Conservation (phyloP, 30 jellyfish, hydroid and myxozoan species). For the Calvadosia cruxmelitensis region DNA sequence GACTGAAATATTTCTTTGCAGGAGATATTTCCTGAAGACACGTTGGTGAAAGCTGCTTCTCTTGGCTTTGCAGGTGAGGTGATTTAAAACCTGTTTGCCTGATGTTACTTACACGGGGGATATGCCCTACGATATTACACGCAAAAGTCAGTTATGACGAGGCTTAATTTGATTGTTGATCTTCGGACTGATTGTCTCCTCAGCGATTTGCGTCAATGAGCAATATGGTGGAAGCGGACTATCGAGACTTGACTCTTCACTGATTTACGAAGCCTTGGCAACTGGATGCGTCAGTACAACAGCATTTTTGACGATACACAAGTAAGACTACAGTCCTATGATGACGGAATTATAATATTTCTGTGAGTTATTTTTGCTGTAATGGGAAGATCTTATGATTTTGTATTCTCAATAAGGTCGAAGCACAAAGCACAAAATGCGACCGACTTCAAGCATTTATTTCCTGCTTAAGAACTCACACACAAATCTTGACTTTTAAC, state of each 20-base stretch:
- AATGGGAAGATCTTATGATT: no score
- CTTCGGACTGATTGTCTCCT: neutral
- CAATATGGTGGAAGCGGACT: conserved; percentile 77
- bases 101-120: no score
- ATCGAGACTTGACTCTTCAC: conserved; percentile 66
- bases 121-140: neutral
- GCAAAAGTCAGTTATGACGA: conserved; percentile 8
- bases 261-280: conserved; percentile 76
- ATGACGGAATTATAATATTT: no score
- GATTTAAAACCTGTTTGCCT: no score
- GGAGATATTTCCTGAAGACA: conserved; percentile 67
- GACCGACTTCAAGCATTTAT: no score
- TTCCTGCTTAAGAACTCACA: no score
- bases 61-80: conserved; percentile 54
- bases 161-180: conserved; percentile 21
- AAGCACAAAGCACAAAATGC: no score
- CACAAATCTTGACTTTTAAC: no score
- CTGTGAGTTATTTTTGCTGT: no score
- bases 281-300: conserved; percentile 93
- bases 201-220: conserved; percentile 71
- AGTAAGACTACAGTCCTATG: conserved; percentile 38
- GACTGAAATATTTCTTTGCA: conserved; percentile 2
- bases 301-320: conserved; percentile 71
- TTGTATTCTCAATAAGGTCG: no score
- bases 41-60: conserved; percentile 41